Evolutionary conservation across 2,888 invertebrate species (phyloP), one percentile per base, ranked within the genome.

Genomic region (Clusia tigrina): DNA sequence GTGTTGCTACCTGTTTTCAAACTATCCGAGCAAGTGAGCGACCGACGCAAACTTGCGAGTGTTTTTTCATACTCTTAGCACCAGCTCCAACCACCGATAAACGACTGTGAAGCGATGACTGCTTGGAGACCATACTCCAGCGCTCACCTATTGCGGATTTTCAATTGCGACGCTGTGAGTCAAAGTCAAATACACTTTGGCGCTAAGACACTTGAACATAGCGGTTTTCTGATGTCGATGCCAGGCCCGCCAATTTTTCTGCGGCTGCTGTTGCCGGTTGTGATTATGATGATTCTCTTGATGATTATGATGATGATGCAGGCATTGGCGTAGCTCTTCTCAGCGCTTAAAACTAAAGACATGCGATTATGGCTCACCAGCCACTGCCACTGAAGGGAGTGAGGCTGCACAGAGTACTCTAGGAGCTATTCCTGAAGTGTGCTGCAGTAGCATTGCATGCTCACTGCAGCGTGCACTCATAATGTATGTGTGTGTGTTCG

Each of bases 31-130:
- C 51, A 10, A 20, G 12, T n/a, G 12, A n/a, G 2, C 17, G n/a
- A n/a, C n/a, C n/a, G n/a, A n/a, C n/a, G n/a, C n/a, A n/a, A 62
- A 57, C 54, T 57, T 53, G 53, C 10, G 6, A 42, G 77, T 73
- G 77, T 73, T 75, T 73, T 75, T 65, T 20, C 37, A 25, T 52
- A 26, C 25, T 24, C n/a, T 32, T 54, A 37, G 20, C 38, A 24
- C n/a, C n/a, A n/a, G n/a, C n/a, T n/a, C n/a, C n/a, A n/a, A n/a
- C n/a, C n/a, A n/a, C 70, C 64, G 63, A 68, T 61, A 74, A 74
- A 74, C 78, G 76, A 76, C 70, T 70, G 69, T 74, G 78, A 78
- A 78, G 78, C 71, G 73, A 67, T 62, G 73, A 6, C 32, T 9
- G 32, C 32, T 32, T 32, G 32, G n/a, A n/a, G n/a, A n/a, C 32